Conservation (phyloP, 1,140 invertebrate genomes). For the Macrobrachium rosenbergii region DNA sequence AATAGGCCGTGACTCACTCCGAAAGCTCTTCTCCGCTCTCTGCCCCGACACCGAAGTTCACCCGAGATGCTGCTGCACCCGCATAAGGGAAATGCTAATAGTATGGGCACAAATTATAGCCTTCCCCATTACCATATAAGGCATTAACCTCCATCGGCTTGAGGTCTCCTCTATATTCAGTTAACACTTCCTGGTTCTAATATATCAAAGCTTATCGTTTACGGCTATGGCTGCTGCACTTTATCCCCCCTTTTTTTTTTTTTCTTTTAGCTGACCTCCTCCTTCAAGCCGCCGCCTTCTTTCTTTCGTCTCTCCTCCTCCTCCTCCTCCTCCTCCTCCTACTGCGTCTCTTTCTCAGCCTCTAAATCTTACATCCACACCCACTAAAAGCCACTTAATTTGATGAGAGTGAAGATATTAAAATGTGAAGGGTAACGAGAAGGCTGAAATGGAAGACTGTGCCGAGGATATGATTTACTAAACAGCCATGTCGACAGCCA, state of each 20-base stretch:
- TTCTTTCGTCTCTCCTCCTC: neutral
- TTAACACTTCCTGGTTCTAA: too few relatives aligned
- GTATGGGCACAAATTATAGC: too few relatives aligned
- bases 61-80: too few relatives aligned
- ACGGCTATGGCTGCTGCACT: neutral
- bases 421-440: conserved; percentile 33
- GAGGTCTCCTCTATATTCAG: too few relatives aligned
- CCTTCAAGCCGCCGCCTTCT: neutral
- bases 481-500: conserved; percentile 5
- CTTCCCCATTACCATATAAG: too few relatives aligned
- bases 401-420: conserved; percentile 40
- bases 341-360: too few relatives aligned
- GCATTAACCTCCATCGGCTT: too few relatives aligned
- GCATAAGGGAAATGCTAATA: too few relatives aligned
- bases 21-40: too few relatives aligned
- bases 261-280: neutral
- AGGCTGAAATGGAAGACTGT: conserved; percentile 37
- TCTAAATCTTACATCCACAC: conserved; percentile 30
- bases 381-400: conserved; percentile 51
- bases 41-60: too few relatives aligned
- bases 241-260: conserved; percentile 1
- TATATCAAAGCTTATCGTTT: neutral
- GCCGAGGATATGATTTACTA: conserved; percentile 21
- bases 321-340: neutral
- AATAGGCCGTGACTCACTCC: too few relatives aligned